Percentiles rank a stretch among this genome's conserved stretches.
Evolutionary conservation across 2,888 invertebrate genomes (phyloP).

Genomic region (Stegana nigrithorax): DNA sequence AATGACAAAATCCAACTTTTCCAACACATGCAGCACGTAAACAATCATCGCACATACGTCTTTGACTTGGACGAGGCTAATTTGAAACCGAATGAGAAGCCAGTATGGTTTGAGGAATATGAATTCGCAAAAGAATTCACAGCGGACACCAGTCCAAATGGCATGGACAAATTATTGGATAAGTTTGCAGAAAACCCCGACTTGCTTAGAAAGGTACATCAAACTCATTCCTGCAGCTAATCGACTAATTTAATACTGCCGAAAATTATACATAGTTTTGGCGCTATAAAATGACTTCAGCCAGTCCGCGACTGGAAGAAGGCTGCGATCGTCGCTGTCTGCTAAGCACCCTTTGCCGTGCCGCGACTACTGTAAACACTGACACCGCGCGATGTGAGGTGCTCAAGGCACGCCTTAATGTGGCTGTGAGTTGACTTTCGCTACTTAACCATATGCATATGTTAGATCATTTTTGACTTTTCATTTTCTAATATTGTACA

Average conservation of each 20-base stretch:
- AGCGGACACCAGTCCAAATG: conserved; percentile 74
- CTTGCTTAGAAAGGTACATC: conserved; percentile 52
- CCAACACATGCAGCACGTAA: conserved; percentile 71
- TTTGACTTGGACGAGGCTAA: conserved; percentile 82
- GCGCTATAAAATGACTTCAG: conserved; percentile 51
- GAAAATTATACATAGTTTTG: conserved; percentile 53
- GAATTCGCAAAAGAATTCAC: conserved; percentile 77
- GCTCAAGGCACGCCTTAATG: conserved; percentile 40
- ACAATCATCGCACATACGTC: conserved; percentile 77
- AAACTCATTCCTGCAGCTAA: background rate
- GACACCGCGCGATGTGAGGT: conserved; percentile 51
- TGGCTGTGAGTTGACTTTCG: conserved; percentile 51
- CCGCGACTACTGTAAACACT: conserved; percentile 53
- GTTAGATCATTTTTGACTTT: no score
- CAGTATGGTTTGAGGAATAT: conserved; percentile 81
- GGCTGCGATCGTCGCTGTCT: conserved; percentile 57
- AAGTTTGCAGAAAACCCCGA: conserved; percentile 69
- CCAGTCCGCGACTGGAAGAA: conserved; percentile 47
- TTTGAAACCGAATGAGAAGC: conserved; percentile 70
- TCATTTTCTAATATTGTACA: no score
- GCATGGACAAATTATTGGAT: conserved; percentile 73
- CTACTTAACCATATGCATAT: background rate
- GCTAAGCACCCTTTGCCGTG: conserved; percentile 48
- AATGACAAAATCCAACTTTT: background rate
- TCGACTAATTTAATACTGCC: conserved; percentile 30